A percentile compares a stretch with the other conserved stretches of the same genome.
These are phyloP conservation scores for Vimba vimba DNA, from an alignment of 2,113 vertebrate genomes.

Conservation along the genomic window DNA sequence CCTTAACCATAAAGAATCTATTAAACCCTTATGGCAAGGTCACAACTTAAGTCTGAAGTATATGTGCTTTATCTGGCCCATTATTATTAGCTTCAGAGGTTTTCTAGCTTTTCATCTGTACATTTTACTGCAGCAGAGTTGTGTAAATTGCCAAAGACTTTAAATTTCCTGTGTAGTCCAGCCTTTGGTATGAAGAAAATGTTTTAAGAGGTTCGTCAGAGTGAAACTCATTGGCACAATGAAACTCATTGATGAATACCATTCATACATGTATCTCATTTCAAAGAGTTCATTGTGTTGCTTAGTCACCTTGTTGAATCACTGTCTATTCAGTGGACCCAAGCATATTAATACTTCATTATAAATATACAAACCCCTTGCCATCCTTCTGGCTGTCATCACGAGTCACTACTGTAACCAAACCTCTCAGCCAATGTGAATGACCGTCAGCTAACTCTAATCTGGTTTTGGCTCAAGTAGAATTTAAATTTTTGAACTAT, in stretches of 20 bases:
- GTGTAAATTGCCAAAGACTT: background rate
- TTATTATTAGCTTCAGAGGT: background rate
- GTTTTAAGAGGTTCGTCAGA: background rate
- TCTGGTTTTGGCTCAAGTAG: background rate
- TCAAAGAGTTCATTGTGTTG: conserved; percentile 39
- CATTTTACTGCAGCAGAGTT: background rate
- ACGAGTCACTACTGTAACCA: background rate
- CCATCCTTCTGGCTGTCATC: background rate
- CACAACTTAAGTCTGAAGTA: background rate
- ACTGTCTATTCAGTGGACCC: background rate
- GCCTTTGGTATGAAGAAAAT: background rate
- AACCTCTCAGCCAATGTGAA: background rate
- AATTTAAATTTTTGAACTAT: background rate
- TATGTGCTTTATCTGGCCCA: background rate
- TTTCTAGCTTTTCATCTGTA: background rate
- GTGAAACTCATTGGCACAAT: background rate
- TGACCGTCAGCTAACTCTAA: background rate
- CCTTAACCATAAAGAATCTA: background rate
- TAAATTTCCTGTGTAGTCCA: background rate
- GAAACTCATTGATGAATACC: background rate
- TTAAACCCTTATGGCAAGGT: background rate
- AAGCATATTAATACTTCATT: conserved; percentile 36
- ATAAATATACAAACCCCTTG: conserved; percentile 30
- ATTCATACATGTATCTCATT: conserved; percentile 8
- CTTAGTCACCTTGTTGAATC: conserved; percentile 16